Conservation (phyloP, 2,113 vertebrate genomes). For the Alligator sinensis region DNA sequence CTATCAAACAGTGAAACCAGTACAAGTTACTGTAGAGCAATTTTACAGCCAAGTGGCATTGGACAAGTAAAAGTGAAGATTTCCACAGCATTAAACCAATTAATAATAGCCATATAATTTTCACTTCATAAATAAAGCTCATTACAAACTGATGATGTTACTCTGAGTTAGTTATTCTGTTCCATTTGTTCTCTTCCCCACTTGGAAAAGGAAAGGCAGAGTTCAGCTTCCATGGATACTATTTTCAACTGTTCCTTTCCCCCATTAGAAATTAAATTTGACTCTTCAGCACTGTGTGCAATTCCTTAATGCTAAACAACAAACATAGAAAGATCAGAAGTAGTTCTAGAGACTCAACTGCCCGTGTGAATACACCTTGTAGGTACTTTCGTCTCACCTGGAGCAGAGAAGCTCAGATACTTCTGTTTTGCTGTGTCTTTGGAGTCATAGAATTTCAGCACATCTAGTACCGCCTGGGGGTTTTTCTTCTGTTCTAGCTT, state of each 20-base stretch:
- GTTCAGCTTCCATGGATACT: constrained; percentile 7
- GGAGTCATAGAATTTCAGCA: constrained; percentile 97
- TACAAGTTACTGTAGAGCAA: background rate
- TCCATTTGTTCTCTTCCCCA: constrained; percentile 19
- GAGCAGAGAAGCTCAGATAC: constrained; percentile 95
- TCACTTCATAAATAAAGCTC: background rate
- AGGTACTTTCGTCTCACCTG: constrained; percentile 79
- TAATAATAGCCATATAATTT: background rate
- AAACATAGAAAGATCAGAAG: background rate
- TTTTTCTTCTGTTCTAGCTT: constrained; percentile 99
- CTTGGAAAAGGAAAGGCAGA: constrained; percentile 43
- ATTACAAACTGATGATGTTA: background rate
- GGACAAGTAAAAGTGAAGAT: background rate
- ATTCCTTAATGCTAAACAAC: background rate
- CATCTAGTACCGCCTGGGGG: constrained; percentile 96
- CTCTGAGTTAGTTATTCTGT: constrained; percentile 19
- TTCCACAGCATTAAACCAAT: background rate
- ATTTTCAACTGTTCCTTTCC: background rate
- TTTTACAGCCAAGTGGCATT: background rate
- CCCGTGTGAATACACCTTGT: background rate
- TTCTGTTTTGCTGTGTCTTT: constrained; percentile 96
- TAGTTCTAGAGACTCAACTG: background rate
- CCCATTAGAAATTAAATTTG: background rate
- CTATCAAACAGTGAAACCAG: background rate
- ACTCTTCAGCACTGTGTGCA: background rate